phyloP scores from a whole-genome alignment of 2,888 invertebrate species.

The Dolichopus griseipennis region DNA sequence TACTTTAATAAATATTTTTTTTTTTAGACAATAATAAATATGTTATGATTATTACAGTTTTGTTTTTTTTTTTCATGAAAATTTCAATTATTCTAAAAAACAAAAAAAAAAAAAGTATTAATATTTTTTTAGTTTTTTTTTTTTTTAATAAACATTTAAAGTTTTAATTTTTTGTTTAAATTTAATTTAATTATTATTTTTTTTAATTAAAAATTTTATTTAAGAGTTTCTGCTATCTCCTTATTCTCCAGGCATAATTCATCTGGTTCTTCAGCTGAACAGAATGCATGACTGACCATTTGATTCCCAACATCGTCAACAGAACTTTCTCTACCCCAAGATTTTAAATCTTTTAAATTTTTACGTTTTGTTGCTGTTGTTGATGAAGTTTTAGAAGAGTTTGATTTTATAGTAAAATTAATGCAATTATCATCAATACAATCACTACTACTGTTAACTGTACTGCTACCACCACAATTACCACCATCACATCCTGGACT shows the following conservation, averaged over 20 bases:
- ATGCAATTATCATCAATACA: background rate
- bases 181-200: background rate
- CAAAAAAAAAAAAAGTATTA: background rate
- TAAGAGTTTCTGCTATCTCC: constrained; percentile 18
- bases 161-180: background rate
- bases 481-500: background rate
- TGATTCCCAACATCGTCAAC: constrained; percentile 25
- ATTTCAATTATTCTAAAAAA: background rate
- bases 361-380: constrained; percentile 14
- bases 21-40: background rate
- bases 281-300: constrained; percentile 23
- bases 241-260: constrained; percentile 24
- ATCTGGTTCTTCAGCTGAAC: constrained; percentile 24
- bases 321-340: constrained; percentile 21
- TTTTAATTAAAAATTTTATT: constrained; percentile 15
- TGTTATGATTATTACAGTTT: background rate
- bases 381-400: background rate
- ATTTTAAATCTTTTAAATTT: constrained; percentile 18
- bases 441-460: constrained; percentile 1
- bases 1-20: background rate
- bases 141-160: too few species aligned
- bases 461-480: background rate
- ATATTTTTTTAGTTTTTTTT: too few species aligned
- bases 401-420: background rate
- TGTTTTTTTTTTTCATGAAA: background rate